Base-by-base conservation (phyloP, 2,113 vertebrate genomes). In the Podiceps cristatus region DNA sequence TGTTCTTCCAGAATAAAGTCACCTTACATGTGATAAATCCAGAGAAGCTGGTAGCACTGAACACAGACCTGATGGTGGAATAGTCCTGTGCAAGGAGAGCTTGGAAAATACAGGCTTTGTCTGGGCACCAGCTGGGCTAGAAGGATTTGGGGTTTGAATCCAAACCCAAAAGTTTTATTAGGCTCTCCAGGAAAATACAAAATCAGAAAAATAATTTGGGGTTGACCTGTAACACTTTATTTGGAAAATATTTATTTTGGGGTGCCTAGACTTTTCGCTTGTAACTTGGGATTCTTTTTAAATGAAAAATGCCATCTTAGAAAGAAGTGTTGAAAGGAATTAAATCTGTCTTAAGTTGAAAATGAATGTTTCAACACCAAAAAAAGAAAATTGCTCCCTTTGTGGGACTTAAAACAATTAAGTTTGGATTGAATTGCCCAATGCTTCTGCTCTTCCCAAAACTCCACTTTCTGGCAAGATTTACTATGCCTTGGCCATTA, bases 211-310 rank as follows among this genome's bases (percentile, higher is more conserved):
- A 66, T 42, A 52, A 79, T 86, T 95, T 83, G 33, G 42, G 13
- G 31, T 75, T 88, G 80, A 94, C 45, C 63, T 67, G 22, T 40
- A 55, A 20, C 24, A 27, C 10, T 93, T 88, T 20, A 56, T 92
- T 88, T 88, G 23, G 52, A 78, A 95, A 90, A 55, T 63, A 79
- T 40, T 94, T 90, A 15, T 79, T 95, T 83, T 86, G 67, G 45
- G 82, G 63, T 62, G 75, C 17, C 29, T 68, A 56, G 45, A 37
- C 40, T 85, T 85, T 89, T 71, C 0, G 0, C 66, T 83, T 86
- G 23, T 47, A 44, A 59, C 29, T 60, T 81, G 20, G 19, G 28
- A 81, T 83, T 45, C 33, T 80, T 90, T 79, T 73, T 31, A 92
- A 82, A 68, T 56, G 29, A 88, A 88, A 90, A 86, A 82, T 76